phyloP scores from a whole-genome alignment of 2,797 vertebrate genomes.

The Dallia pectoralis region DNA sequence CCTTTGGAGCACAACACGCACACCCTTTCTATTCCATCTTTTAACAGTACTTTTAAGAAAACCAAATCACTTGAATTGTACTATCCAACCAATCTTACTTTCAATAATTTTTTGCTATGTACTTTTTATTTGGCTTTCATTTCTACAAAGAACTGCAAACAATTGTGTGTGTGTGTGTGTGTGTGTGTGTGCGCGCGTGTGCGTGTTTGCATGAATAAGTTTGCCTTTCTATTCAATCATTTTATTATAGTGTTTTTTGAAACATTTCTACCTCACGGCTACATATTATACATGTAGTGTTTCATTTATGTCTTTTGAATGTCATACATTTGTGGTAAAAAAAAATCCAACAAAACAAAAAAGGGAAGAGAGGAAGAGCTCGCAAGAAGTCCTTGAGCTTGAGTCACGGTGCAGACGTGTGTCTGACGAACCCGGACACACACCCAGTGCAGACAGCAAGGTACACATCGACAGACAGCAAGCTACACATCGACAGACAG shows the following conservation, averaged over 20 bases:
- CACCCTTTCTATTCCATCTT: conserved; percentile 67
- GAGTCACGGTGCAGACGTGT: conserved; percentile 83
- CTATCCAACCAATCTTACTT: background rate
- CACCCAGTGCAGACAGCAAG: conserved; percentile 76
- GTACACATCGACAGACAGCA: conserved; percentile 79
- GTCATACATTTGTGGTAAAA: conserved; percentile 80
- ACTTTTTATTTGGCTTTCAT: conserved; percentile 58
- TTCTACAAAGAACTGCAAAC: conserved; percentile 12
- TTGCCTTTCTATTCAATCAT: conserved; percentile 22
- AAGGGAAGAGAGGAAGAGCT: conserved; percentile 6
- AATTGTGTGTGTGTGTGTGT: conserved; percentile 47
- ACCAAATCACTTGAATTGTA: background rate
- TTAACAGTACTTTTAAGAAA: conserved; percentile 20
- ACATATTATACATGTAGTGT: conserved; percentile 90
- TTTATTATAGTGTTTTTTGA: conserved; percentile 67
- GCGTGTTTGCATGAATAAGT: conserved; percentile 56
- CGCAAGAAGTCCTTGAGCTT: conserved; percentile 75
- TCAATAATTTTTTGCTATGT: conserved; percentile 39
- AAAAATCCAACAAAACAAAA: conserved; percentile 44
- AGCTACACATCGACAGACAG: conserved; percentile 79
- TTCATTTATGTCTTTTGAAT: conserved; percentile 86
- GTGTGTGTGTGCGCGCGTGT: no score
- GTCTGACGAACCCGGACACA: conserved; percentile 62
- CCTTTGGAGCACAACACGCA: conserved; percentile 73
- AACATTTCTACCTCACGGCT: conserved; percentile 92